Conservation (phyloP, 1,140 invertebrate genomes). For the Epicauta chinensis region DNA sequence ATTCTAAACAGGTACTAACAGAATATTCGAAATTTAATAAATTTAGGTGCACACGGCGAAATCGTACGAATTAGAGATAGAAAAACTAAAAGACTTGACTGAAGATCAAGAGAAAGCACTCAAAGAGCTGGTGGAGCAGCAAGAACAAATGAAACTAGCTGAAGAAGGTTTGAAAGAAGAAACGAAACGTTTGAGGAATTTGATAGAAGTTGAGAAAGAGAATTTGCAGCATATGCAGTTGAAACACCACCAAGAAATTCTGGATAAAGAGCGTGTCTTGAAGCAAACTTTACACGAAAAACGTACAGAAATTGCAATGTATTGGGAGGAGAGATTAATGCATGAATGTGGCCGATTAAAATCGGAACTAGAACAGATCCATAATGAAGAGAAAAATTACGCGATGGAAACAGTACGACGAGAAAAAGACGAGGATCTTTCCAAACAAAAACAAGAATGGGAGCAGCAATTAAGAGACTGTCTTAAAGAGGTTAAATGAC, state of each 20-base stretch:
- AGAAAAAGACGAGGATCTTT: slow-evolving; percentile 47
- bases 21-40: too few relatives aligned
- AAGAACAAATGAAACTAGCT: slow-evolving; percentile 50
- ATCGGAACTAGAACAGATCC: slow-evolving; percentile 52
- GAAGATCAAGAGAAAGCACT: slow-evolving; percentile 53
- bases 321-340: slow-evolving; percentile 51
- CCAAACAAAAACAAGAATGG: slow-evolving; percentile 47
- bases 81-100: slow-evolving; percentile 51
- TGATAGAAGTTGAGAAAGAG: slow-evolving; percentile 48
- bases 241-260: slow-evolving; percentile 43
- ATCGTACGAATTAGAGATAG: slow-evolving; percentile 53
- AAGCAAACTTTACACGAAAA: slow-evolving; percentile 50
- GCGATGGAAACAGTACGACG: slow-evolving; percentile 48
- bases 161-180: slow-evolving; percentile 53
- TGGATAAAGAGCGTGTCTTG: slow-evolving; percentile 49
- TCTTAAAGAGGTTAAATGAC: slow-evolving; percentile 48
- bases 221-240: slow-evolving; percentile 43
- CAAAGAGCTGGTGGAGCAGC: slow-evolving; percentile 48
- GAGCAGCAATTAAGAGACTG: slow-evolving; percentile 49
- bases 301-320: slow-evolving; percentile 50
- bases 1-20: too few relatives aligned
- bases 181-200: slow-evolving; percentile 45
- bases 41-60: slow-evolving; percentile 52
- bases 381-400: slow-evolving; percentile 53
- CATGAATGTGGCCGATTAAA: slow-evolving; percentile 48